These are phyloP conservation scores for Cyrtodaria siliqua DNA, from an alignment of 2,888 invertebrate species.

Conservation along the genomic window DNA sequence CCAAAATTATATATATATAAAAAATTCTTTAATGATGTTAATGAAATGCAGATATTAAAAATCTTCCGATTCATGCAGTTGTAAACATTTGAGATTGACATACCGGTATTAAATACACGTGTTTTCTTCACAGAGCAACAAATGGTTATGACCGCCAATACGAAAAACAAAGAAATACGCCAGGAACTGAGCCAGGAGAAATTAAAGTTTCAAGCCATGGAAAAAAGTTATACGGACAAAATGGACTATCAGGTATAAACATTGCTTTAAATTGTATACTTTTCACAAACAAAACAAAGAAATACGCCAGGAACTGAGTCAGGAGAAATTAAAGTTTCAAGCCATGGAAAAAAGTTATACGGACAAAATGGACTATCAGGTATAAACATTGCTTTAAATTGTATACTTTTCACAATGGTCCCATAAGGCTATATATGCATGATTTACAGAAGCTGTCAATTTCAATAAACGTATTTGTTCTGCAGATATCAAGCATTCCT, in stretches of 20 bases:
- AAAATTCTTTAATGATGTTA: too few relatives aligned
- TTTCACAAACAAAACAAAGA: slow-evolving; percentile 94
- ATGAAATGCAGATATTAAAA: too few relatives aligned
- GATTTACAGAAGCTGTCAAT: too few relatives aligned
- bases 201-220: slow-evolving; percentile 87
- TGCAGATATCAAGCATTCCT: too few relatives aligned
- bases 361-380: slow-evolving; percentile 86
- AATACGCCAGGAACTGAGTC: slow-evolving; percentile 90
- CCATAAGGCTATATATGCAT: too few relatives aligned
- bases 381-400: slow-evolving; percentile 5
- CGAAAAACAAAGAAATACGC: slow-evolving; percentile 92
- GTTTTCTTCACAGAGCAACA: slow-evolving; percentile 81
- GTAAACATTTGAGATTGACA: too few relatives aligned
- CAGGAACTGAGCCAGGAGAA: slow-evolving; percentile 90
- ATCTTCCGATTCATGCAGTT: too few relatives aligned
- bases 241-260: slow-evolving; percentile 75
- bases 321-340: slow-evolving; percentile 89
- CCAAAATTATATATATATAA: too few relatives aligned
- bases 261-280: background rate
- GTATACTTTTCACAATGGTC: too few relatives aligned
- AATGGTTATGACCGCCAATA: slow-evolving; percentile 90
- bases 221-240: slow-evolving; percentile 89
- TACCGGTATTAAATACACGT: too few relatives aligned
- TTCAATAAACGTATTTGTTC: too few relatives aligned
- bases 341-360: slow-evolving; percentile 88